These are phyloP conservation scores for Melopsittacus undulatus DNA, from an alignment of 2,797 vertebrate genomes.

Conservation along the genomic window DNA sequence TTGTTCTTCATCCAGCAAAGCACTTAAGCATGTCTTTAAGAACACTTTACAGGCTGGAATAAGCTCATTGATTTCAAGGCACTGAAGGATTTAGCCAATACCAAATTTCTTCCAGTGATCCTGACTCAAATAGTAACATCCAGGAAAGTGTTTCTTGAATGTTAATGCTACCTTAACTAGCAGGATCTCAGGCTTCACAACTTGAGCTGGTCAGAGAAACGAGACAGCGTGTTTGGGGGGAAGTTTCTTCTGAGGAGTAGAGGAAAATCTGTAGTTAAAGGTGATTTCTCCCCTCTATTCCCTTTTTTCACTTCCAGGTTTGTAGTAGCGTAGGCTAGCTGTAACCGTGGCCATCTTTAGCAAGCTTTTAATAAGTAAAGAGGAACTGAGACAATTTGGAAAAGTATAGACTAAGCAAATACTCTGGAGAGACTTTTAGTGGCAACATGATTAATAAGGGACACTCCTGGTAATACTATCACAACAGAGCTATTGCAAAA, in stretches of 20 bases:
- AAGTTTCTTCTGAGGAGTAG: neutral
- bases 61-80: neutral
- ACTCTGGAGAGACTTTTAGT: slow-evolving; percentile 28
- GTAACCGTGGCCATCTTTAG: neutral
- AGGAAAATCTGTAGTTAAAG: neutral
- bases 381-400: neutral
- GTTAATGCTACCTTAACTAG: neutral
- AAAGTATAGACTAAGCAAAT: slow-evolving; percentile 10
- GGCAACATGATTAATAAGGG: slow-evolving; percentile 65
- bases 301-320: neutral
- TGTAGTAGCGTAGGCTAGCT: neutral
- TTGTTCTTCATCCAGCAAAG: slow-evolving; percentile 33
- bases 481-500: slow-evolving; percentile 54
- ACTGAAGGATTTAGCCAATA: neutral
- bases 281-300: neutral
- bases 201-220: neutral
- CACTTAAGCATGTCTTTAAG: slow-evolving; percentile 5
- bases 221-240: no score
- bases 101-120: slow-evolving; percentile 18
- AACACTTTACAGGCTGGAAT: neutral
- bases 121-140: neutral
- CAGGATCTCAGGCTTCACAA: neutral
- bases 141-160: slow-evolving; percentile 22
- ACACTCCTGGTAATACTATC: slow-evolving; percentile 51
- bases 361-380: slow-evolving; percentile 4